Evolutionary conservation across 2,113 vertebrate genomes (phyloP).

Genomic region (Perca schrenkii): DNA sequence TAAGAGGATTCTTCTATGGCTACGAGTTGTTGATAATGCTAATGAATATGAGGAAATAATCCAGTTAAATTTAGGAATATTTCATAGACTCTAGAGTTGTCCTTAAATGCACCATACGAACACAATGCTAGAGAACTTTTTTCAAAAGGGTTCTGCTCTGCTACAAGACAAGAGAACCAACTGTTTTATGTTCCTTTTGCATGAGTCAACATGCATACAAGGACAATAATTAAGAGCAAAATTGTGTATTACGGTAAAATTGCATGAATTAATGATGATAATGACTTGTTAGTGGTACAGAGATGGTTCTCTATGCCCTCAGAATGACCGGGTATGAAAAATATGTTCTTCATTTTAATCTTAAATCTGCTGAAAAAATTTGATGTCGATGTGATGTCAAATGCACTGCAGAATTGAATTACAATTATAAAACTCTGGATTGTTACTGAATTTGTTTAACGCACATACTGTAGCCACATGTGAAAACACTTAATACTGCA

Average conservation of each 20-base stretch:
- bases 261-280: background rate
- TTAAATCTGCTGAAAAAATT: background rate
- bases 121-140: background rate
- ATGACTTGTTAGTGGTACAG: too few relatives aligned
- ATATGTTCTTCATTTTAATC: background rate
- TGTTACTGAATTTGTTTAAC: background rate
- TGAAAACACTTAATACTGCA: background rate
- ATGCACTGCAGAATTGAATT: background rate
- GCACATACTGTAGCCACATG: background rate
- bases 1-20: background rate
- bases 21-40: background rate
- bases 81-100: background rate
- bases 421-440: background rate
- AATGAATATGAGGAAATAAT: conserved; percentile 1
- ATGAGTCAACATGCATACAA: too few relatives aligned
- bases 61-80: background rate
- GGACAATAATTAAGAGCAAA: too few relatives aligned
- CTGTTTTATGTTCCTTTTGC: background rate
- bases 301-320: too few relatives aligned
- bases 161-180: background rate
- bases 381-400: background rate
- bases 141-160: background rate
- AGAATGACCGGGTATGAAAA: too few relatives aligned
- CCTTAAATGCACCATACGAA: background rate
- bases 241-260: background rate